A percentile compares a stretch with the other conserved stretches of the same genome.
These are phyloP conservation scores for Hylaeus volcanicus DNA, from an alignment of 1,140 invertebrate genomes.

Conservation along the genomic window DNA sequence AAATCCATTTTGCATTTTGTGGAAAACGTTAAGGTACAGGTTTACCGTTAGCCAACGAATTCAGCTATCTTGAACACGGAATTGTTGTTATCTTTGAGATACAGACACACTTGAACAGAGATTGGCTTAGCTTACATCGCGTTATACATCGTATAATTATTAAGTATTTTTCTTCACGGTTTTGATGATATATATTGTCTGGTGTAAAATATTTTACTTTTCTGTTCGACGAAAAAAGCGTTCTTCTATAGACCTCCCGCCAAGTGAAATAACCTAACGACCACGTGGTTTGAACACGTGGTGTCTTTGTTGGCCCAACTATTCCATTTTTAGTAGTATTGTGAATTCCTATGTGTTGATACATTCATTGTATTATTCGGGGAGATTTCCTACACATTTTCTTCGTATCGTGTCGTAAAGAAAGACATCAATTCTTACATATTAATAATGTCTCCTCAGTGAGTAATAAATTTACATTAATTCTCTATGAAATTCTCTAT, in stretches of 20 bases:
- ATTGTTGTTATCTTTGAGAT: slow-evolving; percentile 60
- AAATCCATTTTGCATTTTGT: neutral
- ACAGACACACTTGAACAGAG: slow-evolving; percentile 47
- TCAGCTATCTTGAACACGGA: slow-evolving; percentile 50
- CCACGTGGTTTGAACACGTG: slow-evolving; percentile 64
- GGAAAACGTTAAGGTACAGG: slow-evolving; percentile 18
- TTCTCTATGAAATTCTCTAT: neutral
- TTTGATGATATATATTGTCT: neutral
- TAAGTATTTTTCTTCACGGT: slow-evolving; percentile 1
- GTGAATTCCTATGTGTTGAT: too few species aligned
- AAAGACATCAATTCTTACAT: neutral
- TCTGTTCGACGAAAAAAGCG: slow-evolving; percentile 7
- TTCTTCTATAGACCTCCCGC: slow-evolving; percentile 43
- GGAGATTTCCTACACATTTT: neutral
- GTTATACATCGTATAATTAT: slow-evolving; percentile 12
- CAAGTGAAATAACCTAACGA: slow-evolving; percentile 47
- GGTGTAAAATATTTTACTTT: neutral
- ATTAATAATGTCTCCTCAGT: neutral
- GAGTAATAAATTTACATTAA: neutral
- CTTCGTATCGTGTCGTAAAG: neutral
- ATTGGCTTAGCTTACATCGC: slow-evolving; percentile 47
- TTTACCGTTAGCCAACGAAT: slow-evolving; percentile 20
- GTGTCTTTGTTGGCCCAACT: slow-evolving; percentile 12
- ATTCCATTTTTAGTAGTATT: slow-evolving; percentile 21
- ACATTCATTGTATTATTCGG: neutral